These are phyloP conservation scores for Drosophila bocki DNA, from an alignment of 1,140 invertebrate genomes.

Conservation along the genomic window DNA sequence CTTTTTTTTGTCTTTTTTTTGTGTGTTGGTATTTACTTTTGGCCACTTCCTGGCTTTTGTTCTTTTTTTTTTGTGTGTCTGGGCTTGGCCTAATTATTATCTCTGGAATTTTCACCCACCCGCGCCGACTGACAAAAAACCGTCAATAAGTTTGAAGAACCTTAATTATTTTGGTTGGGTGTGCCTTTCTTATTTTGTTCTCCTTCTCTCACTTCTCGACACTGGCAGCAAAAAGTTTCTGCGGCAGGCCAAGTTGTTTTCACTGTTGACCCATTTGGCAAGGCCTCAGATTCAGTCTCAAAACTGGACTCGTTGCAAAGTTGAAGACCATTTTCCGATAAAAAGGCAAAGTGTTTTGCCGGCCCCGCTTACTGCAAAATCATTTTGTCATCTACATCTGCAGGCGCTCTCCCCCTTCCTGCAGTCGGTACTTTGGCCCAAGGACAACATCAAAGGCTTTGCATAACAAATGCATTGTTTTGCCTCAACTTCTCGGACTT, in stretches of 20 bases:
- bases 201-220: not conserved
- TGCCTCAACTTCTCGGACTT: conserved; percentile 68
- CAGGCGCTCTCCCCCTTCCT: conserved; percentile 15
- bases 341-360: conserved; percentile 39
- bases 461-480: conserved; percentile 80
- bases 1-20: conserved; percentile 42
- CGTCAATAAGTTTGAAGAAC: conserved; percentile 75
- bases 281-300: not conserved
- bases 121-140: conserved; percentile 21
- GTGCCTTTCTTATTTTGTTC: conserved; percentile 29
- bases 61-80: conserved; percentile 22
- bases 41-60: conserved; percentile 68
- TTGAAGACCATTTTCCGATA: conserved; percentile 49
- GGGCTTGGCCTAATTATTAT: conserved; percentile 71
- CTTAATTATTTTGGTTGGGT: conserved; percentile 70
- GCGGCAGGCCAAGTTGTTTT: conserved; percentile 29
- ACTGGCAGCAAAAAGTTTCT: conserved; percentile 44
- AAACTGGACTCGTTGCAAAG: conserved; percentile 28
- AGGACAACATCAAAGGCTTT: conserved; percentile 81
- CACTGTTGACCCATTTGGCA: conserved; percentile 69
- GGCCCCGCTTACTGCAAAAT: conserved; percentile 40
- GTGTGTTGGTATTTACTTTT: conserved; percentile 15
- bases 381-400: conserved; percentile 65
- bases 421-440: conserved; percentile 44
- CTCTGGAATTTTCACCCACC: conserved; percentile 44